Conservation (phyloP, 2,888 invertebrate genomes). For the Zygothrica quintamaculata region DNA sequence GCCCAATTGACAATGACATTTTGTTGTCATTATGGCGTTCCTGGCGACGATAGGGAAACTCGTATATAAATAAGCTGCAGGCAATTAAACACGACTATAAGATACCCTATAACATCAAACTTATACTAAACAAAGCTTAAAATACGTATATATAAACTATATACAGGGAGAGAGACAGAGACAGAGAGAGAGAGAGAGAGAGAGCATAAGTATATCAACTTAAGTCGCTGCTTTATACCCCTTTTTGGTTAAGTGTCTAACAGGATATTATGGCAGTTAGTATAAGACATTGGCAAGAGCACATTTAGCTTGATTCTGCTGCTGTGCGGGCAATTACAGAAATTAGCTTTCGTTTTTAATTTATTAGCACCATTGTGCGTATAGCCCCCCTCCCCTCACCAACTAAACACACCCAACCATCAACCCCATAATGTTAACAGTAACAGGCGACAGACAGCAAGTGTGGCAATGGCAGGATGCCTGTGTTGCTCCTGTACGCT, state of each 20-base stretch:
- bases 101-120: slow-evolving; percentile 26
- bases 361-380: slow-evolving; percentile 77
- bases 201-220: too few species aligned
- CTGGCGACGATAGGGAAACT: slow-evolving; percentile 14
- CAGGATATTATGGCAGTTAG: slow-evolving; percentile 21
- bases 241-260: background rate
- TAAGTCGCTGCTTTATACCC: too few species aligned
- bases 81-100: background rate
- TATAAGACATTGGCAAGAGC: slow-evolving; percentile 34
- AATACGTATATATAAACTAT: too few species aligned
- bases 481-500: slow-evolving; percentile 1
- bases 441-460: slow-evolving; percentile 52
- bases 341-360: slow-evolving; percentile 80
- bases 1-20: slow-evolving; percentile 77
- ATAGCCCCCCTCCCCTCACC: too few species aligned
- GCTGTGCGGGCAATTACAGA: slow-evolving; percentile 73
- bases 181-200: too few species aligned
- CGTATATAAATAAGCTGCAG: slow-evolving; percentile 10
- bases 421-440: slow-evolving; percentile 73
- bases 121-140: background rate
- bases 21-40: slow-evolving; percentile 60
- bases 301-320: slow-evolving; percentile 65
- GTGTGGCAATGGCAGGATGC: slow-evolving; percentile 14
- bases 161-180: too few species aligned
- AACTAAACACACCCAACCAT: too few species aligned